Conservation (phyloP, 2,888 invertebrate species). For the Conchocele bisecta region DNA sequence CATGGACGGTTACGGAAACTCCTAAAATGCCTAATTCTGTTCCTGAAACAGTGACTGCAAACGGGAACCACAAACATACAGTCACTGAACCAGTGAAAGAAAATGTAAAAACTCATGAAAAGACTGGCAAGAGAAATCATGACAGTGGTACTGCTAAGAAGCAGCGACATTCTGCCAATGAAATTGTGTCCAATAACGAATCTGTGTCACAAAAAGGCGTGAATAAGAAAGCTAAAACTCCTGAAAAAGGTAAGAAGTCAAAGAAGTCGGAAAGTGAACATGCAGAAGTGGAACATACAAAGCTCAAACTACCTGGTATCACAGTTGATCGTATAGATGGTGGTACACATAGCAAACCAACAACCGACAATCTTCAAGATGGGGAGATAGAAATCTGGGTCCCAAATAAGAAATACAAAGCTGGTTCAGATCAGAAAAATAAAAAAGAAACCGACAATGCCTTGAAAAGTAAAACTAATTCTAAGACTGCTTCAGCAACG, state of each 20-base stretch:
- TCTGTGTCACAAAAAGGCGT: not conserved
- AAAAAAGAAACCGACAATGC: not conserved
- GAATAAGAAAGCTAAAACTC: not conserved
- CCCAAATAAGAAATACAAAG: slow-evolving; percentile 66
- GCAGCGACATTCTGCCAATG: not conserved
- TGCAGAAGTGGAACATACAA: not conserved
- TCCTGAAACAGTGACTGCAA: not conserved
- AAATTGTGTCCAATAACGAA: not conserved
- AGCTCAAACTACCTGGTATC: not conserved
- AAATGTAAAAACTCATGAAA: not conserved
- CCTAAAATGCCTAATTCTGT: not conserved
- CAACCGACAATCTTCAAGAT: slow-evolving; percentile 18
- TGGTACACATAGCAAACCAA: slow-evolving; percentile 1
- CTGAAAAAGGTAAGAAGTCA: not conserved
- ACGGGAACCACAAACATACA: not conserved
- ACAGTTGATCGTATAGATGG: slow-evolving; percentile 2
- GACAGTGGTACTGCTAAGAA: not conserved
- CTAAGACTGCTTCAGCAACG: too few species aligned
- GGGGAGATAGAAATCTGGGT: slow-evolving; percentile 62
- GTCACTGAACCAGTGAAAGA: not conserved
- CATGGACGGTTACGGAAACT: not conserved
- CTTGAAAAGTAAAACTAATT: not conserved
- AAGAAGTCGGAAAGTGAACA: not conserved
- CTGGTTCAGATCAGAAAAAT: too few species aligned
- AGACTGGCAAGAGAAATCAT: not conserved